Evolutionary conservation across 2,888 invertebrate species (phyloP).

Genomic region (Eristalinus sepulchralis): DNA sequence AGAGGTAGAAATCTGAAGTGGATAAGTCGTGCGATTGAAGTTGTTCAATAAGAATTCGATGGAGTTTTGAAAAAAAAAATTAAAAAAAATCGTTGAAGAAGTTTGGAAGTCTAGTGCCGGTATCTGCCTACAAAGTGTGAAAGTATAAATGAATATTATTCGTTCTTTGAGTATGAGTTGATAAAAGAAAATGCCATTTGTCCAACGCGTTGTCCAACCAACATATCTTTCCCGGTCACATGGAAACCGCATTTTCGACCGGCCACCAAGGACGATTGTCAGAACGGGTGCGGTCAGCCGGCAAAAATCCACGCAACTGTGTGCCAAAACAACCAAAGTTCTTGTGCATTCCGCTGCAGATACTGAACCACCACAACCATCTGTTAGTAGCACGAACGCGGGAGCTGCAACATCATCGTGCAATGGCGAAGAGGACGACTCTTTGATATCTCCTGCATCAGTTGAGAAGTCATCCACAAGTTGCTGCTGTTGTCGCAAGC

Average conservation of each 20-base stretch:
- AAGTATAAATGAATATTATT: neutral
- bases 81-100: neutral
- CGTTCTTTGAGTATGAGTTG: constrained; percentile 56
- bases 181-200: constrained; percentile 89
- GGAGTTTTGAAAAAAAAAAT: constrained; percentile 1
- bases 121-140: neutral
- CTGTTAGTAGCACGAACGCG: constrained; percentile 65
- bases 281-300: constrained; percentile 56
- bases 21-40: constrained; percentile 33
- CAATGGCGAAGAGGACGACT: constrained; percentile 14
- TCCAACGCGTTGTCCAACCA: constrained; percentile 91
- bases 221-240: constrained; percentile 86
- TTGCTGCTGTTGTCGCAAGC: constrained; percentile 58
- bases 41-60: constrained; percentile 3
- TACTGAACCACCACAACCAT: constrained; percentile 47
- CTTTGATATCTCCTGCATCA: constrained; percentile 73
- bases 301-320: constrained; percentile 44
- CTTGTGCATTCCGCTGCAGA: constrained; percentile 60
- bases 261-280: constrained; percentile 50
- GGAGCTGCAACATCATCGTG: neutral
- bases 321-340: constrained; percentile 56
- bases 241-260: constrained; percentile 52
- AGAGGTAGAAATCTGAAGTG: constrained; percentile 26
- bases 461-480: constrained; percentile 74
- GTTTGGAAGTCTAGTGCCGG: neutral